These are phyloP conservation scores for Thunnus albacares DNA, from an alignment of 2,797 vertebrate genomes.

Conservation along the genomic window DNA sequence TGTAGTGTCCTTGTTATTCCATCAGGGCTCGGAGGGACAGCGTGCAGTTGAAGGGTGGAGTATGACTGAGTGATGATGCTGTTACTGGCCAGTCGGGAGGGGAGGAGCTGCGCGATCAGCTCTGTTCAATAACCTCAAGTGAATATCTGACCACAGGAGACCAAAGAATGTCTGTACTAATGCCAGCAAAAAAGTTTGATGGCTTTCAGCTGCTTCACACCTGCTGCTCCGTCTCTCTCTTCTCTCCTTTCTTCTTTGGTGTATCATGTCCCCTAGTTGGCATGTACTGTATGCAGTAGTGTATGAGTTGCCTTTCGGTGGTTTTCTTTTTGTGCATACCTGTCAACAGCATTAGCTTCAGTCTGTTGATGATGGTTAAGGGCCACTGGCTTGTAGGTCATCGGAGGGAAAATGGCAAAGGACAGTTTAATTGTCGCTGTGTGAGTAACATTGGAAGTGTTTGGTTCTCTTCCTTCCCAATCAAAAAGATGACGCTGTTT, in stretches of 20 bases:
- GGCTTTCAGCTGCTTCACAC: slow-evolving; percentile 78
- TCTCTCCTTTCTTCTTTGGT: slow-evolving; percentile 20
- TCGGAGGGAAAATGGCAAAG: slow-evolving; percentile 47
- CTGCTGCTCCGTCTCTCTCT: slow-evolving; percentile 63
- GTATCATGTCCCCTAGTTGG: slow-evolving; percentile 31
- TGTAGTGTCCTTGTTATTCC: slow-evolving; percentile 54
- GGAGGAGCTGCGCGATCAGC: slow-evolving; percentile 61
- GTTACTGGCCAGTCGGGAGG: slow-evolving; percentile 57
- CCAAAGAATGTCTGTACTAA: slow-evolving; percentile 53
- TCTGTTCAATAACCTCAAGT: slow-evolving; percentile 68
- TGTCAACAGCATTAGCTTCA: slow-evolving; percentile 45
- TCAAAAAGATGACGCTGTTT: slow-evolving; percentile 73
- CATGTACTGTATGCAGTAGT: slow-evolving; percentile 7
- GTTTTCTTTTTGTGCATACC: slow-evolving; percentile 18
- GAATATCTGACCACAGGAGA: slow-evolving; percentile 65
- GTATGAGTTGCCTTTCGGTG: slow-evolving; percentile 24
- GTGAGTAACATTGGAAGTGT: slow-evolving; percentile 69
- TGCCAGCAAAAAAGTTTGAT: slow-evolving; percentile 54
- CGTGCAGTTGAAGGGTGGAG: slow-evolving; percentile 63
- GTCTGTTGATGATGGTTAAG: slow-evolving; percentile 35
- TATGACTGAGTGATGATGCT: slow-evolving; percentile 56
- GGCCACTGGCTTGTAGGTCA: slow-evolving; percentile 37
- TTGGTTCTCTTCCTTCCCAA: slow-evolving; percentile 68
- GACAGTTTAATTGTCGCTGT: slow-evolving; percentile 66
- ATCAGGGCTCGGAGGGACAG: slow-evolving; percentile 57